These are phyloP conservation scores for Helostoma temminkii DNA, from an alignment of 2,797 vertebrate species.

Conservation along the genomic window DNA sequence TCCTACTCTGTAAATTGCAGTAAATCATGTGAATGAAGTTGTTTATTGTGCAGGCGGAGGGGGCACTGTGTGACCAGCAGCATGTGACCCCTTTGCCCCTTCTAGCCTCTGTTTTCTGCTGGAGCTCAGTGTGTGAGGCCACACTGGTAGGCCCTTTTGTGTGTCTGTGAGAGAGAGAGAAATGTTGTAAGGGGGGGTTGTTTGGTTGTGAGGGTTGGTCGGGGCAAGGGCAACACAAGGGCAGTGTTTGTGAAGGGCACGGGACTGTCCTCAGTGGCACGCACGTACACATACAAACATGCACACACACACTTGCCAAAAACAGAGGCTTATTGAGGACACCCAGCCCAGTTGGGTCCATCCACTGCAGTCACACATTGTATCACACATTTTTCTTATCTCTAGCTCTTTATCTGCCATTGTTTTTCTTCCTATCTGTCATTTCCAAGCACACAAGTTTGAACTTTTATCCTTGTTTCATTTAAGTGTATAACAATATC, in stretches of 20 bases:
- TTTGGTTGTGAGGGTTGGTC: constrained; percentile 43
- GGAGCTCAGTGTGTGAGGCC: constrained; percentile 42
- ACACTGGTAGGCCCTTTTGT: constrained; percentile 26
- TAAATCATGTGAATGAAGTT: constrained; percentile 32
- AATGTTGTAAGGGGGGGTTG: constrained; percentile 25
- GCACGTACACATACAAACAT: constrained; percentile 59
- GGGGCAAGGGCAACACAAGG: constrained; percentile 77
- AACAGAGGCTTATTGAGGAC: constrained; percentile 82
- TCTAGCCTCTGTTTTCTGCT: constrained; percentile 41
- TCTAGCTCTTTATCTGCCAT: constrained; percentile 11
- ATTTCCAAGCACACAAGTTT: not conserved
- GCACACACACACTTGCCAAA: constrained; percentile 58
- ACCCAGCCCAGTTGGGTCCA: constrained; percentile 55
- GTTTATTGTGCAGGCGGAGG: constrained; percentile 7
- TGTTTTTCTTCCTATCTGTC: not conserved
- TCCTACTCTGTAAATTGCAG: constrained; percentile 32
- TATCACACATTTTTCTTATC: constrained; percentile 49
- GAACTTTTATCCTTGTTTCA: not conserved
- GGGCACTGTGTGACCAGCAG: constrained; percentile 35
- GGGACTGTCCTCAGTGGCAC: constrained; percentile 70
- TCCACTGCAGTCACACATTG: constrained; percentile 75
- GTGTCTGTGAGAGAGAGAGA: constrained; percentile 25
- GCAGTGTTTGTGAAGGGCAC: constrained; percentile 81
- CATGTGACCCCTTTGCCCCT: constrained; percentile 61
- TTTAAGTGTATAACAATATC: not conserved